Base-by-base conservation (phyloP, 2,797 vertebrate species). In the Centroberyx gerrardi region DNA sequence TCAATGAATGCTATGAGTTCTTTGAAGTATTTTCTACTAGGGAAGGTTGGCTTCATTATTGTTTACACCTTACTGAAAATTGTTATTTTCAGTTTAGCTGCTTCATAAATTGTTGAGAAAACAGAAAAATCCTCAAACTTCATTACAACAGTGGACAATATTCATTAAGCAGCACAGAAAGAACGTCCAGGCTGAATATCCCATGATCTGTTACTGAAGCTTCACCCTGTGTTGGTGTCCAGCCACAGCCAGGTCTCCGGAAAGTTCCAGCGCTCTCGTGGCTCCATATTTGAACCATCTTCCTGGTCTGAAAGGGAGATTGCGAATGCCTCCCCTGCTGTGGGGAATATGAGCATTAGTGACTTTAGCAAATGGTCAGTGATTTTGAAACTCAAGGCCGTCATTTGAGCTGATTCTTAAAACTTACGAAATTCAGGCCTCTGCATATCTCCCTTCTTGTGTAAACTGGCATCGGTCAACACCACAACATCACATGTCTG, bases 191-290 rank as follows among this genome's bases (percentile, higher is more conserved):
- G 12, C 7, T 36, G 9, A 17, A 29, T 8, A 10, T 17, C 3
- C 28, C 10, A 29, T 28, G 42, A 9, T 49, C 2, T 13, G 9
- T 66, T 27, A 60, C 13, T 36, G 3, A 15, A 7, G 1, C 40
- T n/a, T 84, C 54, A 99, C 97, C 96, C 88, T 8, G 82, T 94
- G 66, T 92, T 81, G 36, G 69, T 67, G 56, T 97, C 95, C 0
- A 93, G 79, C 97, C 97, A 99, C 62, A 98, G 93, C 97, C 97
- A 98, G 4, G 97, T 97, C 89, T 98, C 97, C 38, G 96, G 97
- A 84, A 98, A 98, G 88, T 94, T 72, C 18, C 85, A 92, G 63
- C 96, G 94, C 69, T 95, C 87, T 12, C 59, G 90, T 14, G 73
- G 80, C 28, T 85, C 38, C n/a, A 2, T 5, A 0, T 6, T 2